Evolutionary conservation across 2,797 vertebrate genomes (phyloP).

Genomic region (Eulemur coronatus): DNA sequence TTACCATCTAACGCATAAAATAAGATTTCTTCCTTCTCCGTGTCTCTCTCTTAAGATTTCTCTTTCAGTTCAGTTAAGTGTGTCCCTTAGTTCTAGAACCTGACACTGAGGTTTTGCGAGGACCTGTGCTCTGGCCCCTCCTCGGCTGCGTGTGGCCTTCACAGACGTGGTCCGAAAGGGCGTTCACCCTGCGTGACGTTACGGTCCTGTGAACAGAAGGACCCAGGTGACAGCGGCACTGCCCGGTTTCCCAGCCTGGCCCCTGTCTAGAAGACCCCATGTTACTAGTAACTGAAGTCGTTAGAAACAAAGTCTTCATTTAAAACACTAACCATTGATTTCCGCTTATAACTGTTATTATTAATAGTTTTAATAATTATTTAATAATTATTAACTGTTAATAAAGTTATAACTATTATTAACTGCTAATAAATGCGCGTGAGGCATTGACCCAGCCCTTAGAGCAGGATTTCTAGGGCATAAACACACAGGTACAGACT

Average conservation of each 20-base stretch:
- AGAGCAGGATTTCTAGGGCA: background rate
- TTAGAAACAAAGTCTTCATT: background rate
- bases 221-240: accelerated
- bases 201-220: accelerated
- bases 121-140: too few relatives aligned
- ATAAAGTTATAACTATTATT: too few relatives aligned
- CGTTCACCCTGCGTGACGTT: accelerated
- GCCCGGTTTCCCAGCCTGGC: background rate
- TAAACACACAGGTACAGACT: too few relatives aligned
- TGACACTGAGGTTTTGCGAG: too few relatives aligned
- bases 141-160: accelerated
- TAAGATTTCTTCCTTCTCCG: background rate
- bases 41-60: background rate
- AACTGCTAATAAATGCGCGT: background rate
- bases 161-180: accelerated
- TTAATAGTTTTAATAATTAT: too few relatives aligned
- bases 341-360: too few relatives aligned
- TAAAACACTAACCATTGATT: background rate
- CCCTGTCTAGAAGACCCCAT: background rate
- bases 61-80: accelerated
- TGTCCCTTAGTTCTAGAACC: background rate
- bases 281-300: background rate
- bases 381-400: too few relatives aligned
- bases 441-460: accelerated
- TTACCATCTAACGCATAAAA: background rate